phyloP scores from a whole-genome alignment of 2,888 invertebrate species.

The Reticulitermes lucifugus region DNA sequence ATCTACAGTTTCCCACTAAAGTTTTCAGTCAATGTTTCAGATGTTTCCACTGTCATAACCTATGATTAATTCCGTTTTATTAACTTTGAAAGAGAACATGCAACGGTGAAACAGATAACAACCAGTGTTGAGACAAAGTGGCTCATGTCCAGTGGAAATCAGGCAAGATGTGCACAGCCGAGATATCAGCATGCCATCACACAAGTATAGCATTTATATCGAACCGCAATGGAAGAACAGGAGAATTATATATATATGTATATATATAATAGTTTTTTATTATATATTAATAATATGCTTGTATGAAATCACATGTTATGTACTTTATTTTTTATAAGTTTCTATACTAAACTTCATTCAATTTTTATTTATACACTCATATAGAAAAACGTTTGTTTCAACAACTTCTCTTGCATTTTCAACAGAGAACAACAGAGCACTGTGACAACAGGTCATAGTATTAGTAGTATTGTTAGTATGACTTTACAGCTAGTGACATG shows the following conservation, averaged over 20 bases:
- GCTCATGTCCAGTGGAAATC: constrained; percentile 9
- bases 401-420: constrained; percentile 48
- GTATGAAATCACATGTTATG: constrained; percentile 54
- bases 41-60: constrained; percentile 16
- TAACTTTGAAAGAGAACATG: constrained; percentile 19
- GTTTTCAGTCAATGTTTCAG: constrained; percentile 6
- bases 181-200: constrained; percentile 51
- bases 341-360: constrained; percentile 53
- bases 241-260: constrained; percentile 52
- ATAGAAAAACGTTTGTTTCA: constrained; percentile 54
- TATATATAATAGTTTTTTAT: constrained; percentile 51
- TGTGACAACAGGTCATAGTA: constrained; percentile 51
- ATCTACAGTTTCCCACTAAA: not conserved
- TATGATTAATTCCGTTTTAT: constrained; percentile 6
- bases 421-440: constrained; percentile 52
- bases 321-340: constrained; percentile 45
- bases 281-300: constrained; percentile 54
- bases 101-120: constrained; percentile 27
- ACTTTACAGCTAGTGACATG: constrained; percentile 46
- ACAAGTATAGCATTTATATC: constrained; percentile 51
- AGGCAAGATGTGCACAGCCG: constrained; percentile 37
- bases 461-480: constrained; percentile 42
- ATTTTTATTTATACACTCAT: constrained; percentile 54
- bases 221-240: constrained; percentile 55
- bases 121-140: constrained; percentile 1